A percentile compares a stretch with the other conserved stretches of the same genome.
Evolutionary conservation across 2,797 vertebrate genomes (phyloP).

Genomic region (Oryzias dopingdopingensis): DNA sequence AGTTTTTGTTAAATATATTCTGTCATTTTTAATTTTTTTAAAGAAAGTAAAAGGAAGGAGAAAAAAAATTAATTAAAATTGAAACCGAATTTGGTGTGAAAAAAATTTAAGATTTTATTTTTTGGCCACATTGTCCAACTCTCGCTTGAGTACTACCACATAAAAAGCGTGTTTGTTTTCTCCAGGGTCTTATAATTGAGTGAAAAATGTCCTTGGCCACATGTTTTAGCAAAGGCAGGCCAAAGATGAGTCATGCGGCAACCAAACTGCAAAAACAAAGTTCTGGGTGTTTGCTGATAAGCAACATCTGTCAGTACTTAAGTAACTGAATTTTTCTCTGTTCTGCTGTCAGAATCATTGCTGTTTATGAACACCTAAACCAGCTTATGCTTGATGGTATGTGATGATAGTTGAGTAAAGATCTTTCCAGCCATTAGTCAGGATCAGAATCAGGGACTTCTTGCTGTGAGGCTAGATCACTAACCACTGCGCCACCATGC

Average conservation of each 20-base stretch:
- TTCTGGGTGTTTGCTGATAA: slow-evolving; percentile 63
- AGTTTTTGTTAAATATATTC: no score
- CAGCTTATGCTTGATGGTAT: slow-evolving; percentile 19
- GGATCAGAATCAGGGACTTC: no score
- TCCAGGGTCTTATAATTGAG: slow-evolving; percentile 11
- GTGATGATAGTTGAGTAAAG: no score
- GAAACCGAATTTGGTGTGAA: no score
- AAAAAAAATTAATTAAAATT: no score
- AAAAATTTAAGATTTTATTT: no score
- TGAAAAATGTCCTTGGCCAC: slow-evolving; percentile 28
- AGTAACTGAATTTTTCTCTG: slow-evolving; percentile 44
- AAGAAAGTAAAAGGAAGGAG: no score
- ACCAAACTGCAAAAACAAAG: slow-evolving; percentile 52
- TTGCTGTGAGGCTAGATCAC: no score
- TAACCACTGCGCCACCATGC: no score
- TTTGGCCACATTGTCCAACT: no score
- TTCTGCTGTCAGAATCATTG: slow-evolving; percentile 9
- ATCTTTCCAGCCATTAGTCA: no score
- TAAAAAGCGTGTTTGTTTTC: slow-evolving; percentile 14
- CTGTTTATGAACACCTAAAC: not conserved
- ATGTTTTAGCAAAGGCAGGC: slow-evolving; percentile 43
- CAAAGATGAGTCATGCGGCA: slow-evolving; percentile 65
- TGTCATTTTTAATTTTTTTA: no score
- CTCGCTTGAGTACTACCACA: not conserved
- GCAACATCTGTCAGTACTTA: slow-evolving; percentile 65